Evolutionary conservation across 1,140 invertebrate genomes (phyloP).

Genomic region (Leptoteleia sp.): DNA sequence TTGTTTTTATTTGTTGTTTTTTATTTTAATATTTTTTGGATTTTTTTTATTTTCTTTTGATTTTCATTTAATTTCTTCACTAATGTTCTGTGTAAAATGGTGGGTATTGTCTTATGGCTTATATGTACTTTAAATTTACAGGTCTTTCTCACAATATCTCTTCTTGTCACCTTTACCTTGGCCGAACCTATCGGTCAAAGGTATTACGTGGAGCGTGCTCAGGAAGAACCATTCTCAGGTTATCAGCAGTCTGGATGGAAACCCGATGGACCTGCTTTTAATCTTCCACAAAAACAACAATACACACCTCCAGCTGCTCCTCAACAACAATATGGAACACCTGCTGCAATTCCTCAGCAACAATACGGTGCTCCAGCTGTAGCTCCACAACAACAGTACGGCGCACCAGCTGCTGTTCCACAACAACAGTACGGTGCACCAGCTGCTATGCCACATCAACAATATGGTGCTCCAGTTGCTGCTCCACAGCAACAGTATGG

Average conservation of each 20-base stretch:
- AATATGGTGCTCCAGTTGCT: slow-evolving; percentile 65
- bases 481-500: slow-evolving; percentile 67
- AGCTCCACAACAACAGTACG: slow-evolving; percentile 33
- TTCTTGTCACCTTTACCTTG: slow-evolving; percentile 66
- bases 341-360: slow-evolving; percentile 47
- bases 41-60: too few relatives aligned
- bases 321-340: slow-evolving; percentile 52
- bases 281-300: slow-evolving; percentile 80
- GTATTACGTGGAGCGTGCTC: slow-evolving; percentile 74
- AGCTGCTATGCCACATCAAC: slow-evolving; percentile 41
- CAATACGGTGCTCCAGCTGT: slow-evolving; percentile 62
- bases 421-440: slow-evolving; percentile 57
- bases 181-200: slow-evolving; percentile 75
- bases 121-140: too few relatives aligned
- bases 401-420: slow-evolving; percentile 26
- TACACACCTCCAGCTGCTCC: slow-evolving; percentile 22
- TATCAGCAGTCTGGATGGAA: slow-evolving; percentile 82
- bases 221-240: slow-evolving; percentile 74
- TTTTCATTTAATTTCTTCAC: too few relatives aligned
- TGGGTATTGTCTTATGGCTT: too few relatives aligned
- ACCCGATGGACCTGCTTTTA: slow-evolving; percentile 82
- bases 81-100: too few relatives aligned
- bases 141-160: slow-evolving; percentile 69
- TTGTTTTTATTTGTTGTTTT: too few relatives aligned
- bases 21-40: too few relatives aligned